These are phyloP conservation scores for Amiota mariae DNA, from an alignment of 2,888 invertebrate genomes.

Conservation along the genomic window DNA sequence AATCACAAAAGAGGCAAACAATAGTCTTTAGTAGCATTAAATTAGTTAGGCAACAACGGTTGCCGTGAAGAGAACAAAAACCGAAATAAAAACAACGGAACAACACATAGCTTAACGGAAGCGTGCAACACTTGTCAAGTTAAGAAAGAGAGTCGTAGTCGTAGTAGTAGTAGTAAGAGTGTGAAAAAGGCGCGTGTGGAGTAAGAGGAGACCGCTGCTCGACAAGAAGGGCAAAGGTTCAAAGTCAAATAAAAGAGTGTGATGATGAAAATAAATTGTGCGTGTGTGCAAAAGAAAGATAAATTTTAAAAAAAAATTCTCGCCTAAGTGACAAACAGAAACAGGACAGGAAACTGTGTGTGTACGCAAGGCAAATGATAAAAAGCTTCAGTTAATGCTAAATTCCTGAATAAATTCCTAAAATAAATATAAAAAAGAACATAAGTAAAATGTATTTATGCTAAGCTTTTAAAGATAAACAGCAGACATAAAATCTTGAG, in stretches of 20 bases:
- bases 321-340: too few species aligned
- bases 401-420: too few species aligned
- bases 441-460: too few species aligned
- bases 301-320: too few species aligned
- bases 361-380: too few species aligned
- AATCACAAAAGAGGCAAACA: constrained; percentile 34
- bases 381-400: too few species aligned
- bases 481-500: too few species aligned
- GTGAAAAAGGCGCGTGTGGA: background rate
- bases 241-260: too few species aligned
- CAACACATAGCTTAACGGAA: background rate
- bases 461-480: too few species aligned
- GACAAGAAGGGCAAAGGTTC: background rate
- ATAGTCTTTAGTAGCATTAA: constrained; percentile 27
- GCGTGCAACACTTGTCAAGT: background rate
- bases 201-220: background rate
- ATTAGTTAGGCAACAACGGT: constrained; percentile 19
- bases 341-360: too few species aligned
- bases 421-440: too few species aligned
- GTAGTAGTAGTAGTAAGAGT: background rate
- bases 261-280: background rate
- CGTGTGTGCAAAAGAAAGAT: background rate
- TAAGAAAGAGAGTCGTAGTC: background rate
- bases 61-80: constrained; percentile 14
- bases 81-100: constrained; percentile 37